Evolutionary conservation across 2,113 vertebrate species (phyloP).

Genomic region (Calyptomena viridis): DNA sequence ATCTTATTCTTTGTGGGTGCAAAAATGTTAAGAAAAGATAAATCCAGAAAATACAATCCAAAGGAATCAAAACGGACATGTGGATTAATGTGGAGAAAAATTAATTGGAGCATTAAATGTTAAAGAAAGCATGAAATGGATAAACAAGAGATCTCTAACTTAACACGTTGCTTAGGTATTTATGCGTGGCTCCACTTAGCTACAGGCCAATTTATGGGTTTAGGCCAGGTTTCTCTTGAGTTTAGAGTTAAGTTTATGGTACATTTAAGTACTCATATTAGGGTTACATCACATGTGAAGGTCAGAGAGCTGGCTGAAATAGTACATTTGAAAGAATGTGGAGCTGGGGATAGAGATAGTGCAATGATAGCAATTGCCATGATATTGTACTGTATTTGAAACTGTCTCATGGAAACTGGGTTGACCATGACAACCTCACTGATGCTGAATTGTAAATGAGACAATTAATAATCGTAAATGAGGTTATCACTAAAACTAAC

Average conservation of each 20-base stretch:
- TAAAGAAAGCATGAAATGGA: constrained; percentile 32
- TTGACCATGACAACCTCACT: not conserved
- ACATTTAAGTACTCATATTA: not conserved
- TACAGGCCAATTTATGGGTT: not conserved
- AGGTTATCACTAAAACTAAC: not conserved
- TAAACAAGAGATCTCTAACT: constrained; percentile 10
- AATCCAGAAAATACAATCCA: constrained; percentile 9
- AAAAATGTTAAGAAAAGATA: constrained; percentile 2
- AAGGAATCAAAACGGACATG: constrained; percentile 7
- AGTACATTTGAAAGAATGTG: not conserved
- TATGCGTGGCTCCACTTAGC: not conserved
- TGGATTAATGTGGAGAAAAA: constrained; percentile 1
- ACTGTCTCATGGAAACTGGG: not conserved
- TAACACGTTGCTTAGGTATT: not conserved
- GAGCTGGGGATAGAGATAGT: not conserved
- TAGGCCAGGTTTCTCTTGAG: not conserved
- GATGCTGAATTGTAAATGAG: not conserved
- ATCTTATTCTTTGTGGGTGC: not conserved
- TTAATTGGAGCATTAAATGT: constrained; percentile 32
- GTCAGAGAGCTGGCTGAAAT: not conserved
- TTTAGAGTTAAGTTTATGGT: not conserved
- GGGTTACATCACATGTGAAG: not conserved
- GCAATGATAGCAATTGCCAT: not conserved
- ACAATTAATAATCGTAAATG: not conserved
- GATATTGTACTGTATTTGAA: not conserved